These are phyloP conservation scores for Centroberyx gerrardi DNA, from an alignment of 2,797 vertebrate species.

Conservation along the genomic window DNA sequence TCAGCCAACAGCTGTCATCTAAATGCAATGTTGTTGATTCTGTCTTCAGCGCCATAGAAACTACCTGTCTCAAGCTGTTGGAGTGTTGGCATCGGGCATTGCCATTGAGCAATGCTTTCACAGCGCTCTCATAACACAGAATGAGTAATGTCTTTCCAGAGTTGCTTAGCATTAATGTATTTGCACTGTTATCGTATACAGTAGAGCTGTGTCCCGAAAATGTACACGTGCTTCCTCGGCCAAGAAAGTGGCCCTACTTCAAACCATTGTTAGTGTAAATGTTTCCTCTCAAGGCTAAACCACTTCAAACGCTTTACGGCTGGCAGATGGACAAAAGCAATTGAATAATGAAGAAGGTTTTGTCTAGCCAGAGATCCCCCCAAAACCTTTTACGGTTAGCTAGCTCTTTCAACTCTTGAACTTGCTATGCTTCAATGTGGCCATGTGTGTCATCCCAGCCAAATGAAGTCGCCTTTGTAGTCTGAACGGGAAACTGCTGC, in stretches of 20 bases:
- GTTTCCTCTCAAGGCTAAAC: conserved; percentile 50
- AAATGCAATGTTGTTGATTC: conserved; percentile 78
- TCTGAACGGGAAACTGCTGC: conserved; percentile 40
- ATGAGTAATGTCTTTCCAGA: conserved; percentile 75
- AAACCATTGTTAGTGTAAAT: conserved; percentile 57
- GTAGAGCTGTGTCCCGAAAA: conserved; percentile 41
- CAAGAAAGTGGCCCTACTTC: conserved; percentile 45
- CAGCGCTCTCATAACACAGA: conserved; percentile 65
- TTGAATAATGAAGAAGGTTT: conserved; percentile 63
- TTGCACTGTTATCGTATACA: conserved; percentile 71
- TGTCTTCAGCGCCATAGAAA: conserved; percentile 79
- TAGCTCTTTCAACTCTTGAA: conserved; percentile 57
- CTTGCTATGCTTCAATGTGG: conserved; percentile 43
- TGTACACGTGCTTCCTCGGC: conserved; percentile 22
- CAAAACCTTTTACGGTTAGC: conserved; percentile 60
- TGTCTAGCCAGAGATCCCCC: conserved; percentile 52
- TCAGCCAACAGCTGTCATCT: conserved; percentile 70
- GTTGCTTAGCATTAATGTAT: conserved; percentile 71
- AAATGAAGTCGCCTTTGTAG: conserved; percentile 56
- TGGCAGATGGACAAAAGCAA: conserved; percentile 62
- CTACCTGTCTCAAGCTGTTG: conserved; percentile 77
- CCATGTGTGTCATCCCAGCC: conserved; percentile 46
- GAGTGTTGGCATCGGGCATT: conserved; percentile 66
- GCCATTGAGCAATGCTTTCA: conserved; percentile 74
- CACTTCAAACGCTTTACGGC: conserved; percentile 70